Evolutionary conservation across 2,113 vertebrate genomes (phyloP).

Genomic region (Reinhardtius hippoglossoides): DNA sequence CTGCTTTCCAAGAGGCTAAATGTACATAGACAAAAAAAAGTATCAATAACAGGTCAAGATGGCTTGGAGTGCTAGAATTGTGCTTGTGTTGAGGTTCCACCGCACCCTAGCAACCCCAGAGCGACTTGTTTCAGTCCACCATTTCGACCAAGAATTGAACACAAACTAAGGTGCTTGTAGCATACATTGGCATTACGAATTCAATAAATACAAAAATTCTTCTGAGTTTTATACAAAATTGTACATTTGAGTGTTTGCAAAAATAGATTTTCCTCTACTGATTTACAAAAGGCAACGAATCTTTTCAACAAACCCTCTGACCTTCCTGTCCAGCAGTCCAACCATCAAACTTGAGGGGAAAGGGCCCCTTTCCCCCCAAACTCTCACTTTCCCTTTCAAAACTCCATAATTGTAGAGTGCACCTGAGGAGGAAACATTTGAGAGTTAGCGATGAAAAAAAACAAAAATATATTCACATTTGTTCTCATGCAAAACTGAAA

Average conservation of each 20-base stretch:
- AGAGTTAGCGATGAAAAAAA: not conserved
- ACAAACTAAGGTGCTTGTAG: constrained; percentile 76
- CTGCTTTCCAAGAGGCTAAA: constrained; percentile 14
- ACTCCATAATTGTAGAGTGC: constrained; percentile 96
- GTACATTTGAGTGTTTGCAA: constrained; percentile 63
- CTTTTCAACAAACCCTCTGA: constrained; percentile 69
- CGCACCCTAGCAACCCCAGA: constrained; percentile 84
- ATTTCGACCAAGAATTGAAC: constrained; percentile 70
- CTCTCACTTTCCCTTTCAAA: constrained; percentile 81
- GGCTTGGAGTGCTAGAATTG: constrained; percentile 82
- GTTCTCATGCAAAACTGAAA: not conserved
- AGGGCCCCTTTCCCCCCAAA: constrained; percentile 86
- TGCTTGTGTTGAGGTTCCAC: constrained; percentile 87
- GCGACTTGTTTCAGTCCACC: constrained; percentile 84
- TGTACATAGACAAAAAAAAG: not conserved
- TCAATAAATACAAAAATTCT: constrained; percentile 68
- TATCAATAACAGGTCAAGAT: constrained; percentile 31
- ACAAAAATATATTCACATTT: not conserved
- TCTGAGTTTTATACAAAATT: constrained; percentile 81
- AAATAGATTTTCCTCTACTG: constrained; percentile 78
- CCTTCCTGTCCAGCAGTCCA: constrained; percentile 68
- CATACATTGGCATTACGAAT: constrained; percentile 72
- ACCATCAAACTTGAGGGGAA: constrained; percentile 88
- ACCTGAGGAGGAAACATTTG: constrained; percentile 80
- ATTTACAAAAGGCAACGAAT: constrained; percentile 82